Evolutionary conservation across 2,797 vertebrate species (phyloP).

Genomic region (Acestrorhynchus altus): DNA sequence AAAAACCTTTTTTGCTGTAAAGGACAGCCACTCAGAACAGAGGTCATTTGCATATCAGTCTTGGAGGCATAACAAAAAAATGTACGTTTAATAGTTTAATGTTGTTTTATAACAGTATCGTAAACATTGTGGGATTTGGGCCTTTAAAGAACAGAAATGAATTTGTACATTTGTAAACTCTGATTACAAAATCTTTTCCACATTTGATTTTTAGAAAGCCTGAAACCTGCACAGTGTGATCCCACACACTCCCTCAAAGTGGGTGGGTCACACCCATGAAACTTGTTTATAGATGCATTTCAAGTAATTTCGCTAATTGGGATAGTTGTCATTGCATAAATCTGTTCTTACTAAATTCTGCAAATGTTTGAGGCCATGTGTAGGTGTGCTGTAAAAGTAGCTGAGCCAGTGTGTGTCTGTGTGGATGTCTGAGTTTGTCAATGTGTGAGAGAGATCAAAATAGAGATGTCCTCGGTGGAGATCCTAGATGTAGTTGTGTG

Average conservation of each 20-base stretch:
- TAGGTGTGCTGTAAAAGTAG: background rate
- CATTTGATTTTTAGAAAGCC: too few relatives aligned
- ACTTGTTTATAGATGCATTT: background rate
- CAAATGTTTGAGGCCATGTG: background rate
- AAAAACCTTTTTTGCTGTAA: too few relatives aligned
- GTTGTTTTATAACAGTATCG: too few relatives aligned
- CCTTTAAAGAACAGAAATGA: too few relatives aligned
- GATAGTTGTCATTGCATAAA: background rate
- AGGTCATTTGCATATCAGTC: background rate
- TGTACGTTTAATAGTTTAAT: background rate
- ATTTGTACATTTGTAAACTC: too few relatives aligned
- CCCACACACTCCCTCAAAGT: too few relatives aligned
- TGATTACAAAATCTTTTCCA: too few relatives aligned
- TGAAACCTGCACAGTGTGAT: too few relatives aligned
- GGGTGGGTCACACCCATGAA: too few relatives aligned
- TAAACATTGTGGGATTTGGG: too few relatives aligned
- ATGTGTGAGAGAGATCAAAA: constrained; percentile 5
- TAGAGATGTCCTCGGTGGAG: constrained; percentile 30
- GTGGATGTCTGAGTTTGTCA: constrained; percentile 1
- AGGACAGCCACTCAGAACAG: too few relatives aligned
- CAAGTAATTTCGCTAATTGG: background rate
- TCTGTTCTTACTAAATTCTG: background rate
- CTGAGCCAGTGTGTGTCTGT: constrained; percentile 1
- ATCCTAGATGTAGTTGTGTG: constrained; percentile 65
- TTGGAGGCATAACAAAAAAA: background rate